Evolutionary conservation across 2,888 invertebrate genomes (phyloP), one percentile per base, ranked within the genome.

Genomic region (Epinotia nisella): DNA sequence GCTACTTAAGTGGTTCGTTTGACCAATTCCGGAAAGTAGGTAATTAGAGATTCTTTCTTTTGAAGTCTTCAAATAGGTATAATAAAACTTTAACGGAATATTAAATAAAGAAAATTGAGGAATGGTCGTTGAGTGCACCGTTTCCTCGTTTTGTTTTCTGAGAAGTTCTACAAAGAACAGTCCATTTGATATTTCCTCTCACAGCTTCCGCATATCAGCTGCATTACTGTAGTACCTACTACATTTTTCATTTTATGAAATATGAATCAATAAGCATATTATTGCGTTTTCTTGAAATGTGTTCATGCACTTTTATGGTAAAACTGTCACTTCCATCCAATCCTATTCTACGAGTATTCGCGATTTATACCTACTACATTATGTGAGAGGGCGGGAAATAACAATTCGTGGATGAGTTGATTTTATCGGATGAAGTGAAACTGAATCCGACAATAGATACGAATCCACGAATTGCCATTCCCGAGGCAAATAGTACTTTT

Each of bases 141-240:
- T 49, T 62, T 62, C n/a, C n/a, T 61, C 15, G 10, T 45, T 60
- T 41, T 19, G 21, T 41, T 61, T 61, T 15, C 1, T 24, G 10
- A 45, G 19, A 41, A 41, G 21, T 24, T 61, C 24, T 61, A 61
- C 45, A 45, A 24, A 61, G 24, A 24, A n/a, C 9, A 21, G 45
- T 61, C 61, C n/a, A n/a, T 62, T 24, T 62, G 61, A 61, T 62
- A 62, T 62, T 49, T 62, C 24, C 49, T 62, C 49, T 62, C 24
- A 29, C n/a, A 62, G 49, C 24, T 49, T 62, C 49, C 4, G 15
- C 49, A 41, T 24, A 24, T 21, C 15, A 17, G 29, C 24, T 49
- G 29, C 62, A 24, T 24, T 49, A 1, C n/a, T 5, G 4, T 49
- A n/a, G n/a, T 15, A n/a, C n/a, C 7, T 15, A n/a, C 21, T 49